Evolutionary conservation across 2,888 invertebrate species (phyloP).

Genomic region (Ceriagrion tenellum): DNA sequence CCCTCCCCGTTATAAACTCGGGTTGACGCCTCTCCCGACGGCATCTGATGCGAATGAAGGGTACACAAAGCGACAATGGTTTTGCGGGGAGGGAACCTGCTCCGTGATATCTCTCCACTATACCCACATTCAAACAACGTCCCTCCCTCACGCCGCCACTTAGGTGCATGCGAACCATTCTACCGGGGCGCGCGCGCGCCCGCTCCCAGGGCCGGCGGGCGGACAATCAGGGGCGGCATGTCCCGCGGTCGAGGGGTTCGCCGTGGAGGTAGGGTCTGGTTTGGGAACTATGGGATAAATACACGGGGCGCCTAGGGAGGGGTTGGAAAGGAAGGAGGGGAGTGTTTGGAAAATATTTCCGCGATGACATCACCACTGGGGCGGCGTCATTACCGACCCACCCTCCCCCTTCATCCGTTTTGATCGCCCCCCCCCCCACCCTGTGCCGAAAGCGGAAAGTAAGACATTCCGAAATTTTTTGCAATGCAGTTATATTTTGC

Average conservation of each 20-base stretch:
- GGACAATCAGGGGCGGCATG: not conserved
- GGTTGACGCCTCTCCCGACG: constrained; percentile 49
- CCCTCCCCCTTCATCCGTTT: constrained; percentile 68
- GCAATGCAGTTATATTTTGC: too few species aligned
- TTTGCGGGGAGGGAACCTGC: not conserved
- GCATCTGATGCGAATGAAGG: constrained; percentile 52
- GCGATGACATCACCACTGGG: constrained; percentile 36
- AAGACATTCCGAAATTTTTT: too few species aligned
- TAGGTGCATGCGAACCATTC: not conserved
- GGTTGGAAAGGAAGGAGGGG: not conserved
- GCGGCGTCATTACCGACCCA: constrained; percentile 50
- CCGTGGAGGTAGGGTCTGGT: not conserved
- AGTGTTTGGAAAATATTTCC: constrained; percentile 70
- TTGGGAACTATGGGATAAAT: not conserved
- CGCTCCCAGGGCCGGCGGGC: not conserved
- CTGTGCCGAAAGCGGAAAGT: too few species aligned
- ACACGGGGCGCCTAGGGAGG: not conserved
- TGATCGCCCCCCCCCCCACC: not conserved
- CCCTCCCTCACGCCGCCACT: not conserved
- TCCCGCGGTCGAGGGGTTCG: not conserved
- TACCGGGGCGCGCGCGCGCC: not conserved
- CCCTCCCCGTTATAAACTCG: constrained; percentile 50
- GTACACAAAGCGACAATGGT: constrained; percentile 27
- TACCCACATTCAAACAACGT: not conserved
- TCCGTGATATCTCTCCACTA: not conserved